Conservation (phyloP, 2,113 vertebrate species). For the Campylorhamphus procurvoides region DNA sequence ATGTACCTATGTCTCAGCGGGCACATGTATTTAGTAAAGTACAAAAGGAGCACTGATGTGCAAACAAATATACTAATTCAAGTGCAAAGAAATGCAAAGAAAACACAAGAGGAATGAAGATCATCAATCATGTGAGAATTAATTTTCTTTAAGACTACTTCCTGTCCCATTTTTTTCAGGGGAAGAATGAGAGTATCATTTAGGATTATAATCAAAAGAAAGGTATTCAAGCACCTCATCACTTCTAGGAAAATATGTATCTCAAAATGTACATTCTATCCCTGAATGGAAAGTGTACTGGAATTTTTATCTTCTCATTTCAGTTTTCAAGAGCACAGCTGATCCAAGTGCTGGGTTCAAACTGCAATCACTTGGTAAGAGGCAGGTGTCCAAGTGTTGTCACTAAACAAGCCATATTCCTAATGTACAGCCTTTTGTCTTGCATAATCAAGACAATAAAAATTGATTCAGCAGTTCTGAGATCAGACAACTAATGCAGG, state of each 20-base stretch:
- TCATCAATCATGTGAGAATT: not conserved
- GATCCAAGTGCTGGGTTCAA: not conserved
- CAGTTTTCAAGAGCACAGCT: not conserved
- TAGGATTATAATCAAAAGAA: not conserved
- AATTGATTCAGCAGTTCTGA: not conserved
- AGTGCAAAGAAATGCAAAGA: not conserved
- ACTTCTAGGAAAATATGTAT: accelerated
- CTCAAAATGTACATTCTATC: not conserved
- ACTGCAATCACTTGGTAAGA: not conserved
- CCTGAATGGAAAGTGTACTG: not conserved
- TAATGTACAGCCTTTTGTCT: not conserved
- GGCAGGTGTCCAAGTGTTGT: not conserved
- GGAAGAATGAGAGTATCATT: not conserved
- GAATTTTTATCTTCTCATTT: not conserved
- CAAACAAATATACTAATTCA: not conserved
- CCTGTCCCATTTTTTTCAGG: not conserved
- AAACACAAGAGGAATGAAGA: not conserved
- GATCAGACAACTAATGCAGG: not conserved
- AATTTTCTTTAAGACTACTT: not conserved
- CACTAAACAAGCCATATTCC: not conserved
- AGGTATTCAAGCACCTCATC: not conserved
- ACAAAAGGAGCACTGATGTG: not conserved
- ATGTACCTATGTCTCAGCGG: not conserved
- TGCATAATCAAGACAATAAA: not conserved
- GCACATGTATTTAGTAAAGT: not conserved